Evolutionary conservation across 2,888 invertebrate species (phyloP).

Genomic region (Meghimatium bilineatum): DNA sequence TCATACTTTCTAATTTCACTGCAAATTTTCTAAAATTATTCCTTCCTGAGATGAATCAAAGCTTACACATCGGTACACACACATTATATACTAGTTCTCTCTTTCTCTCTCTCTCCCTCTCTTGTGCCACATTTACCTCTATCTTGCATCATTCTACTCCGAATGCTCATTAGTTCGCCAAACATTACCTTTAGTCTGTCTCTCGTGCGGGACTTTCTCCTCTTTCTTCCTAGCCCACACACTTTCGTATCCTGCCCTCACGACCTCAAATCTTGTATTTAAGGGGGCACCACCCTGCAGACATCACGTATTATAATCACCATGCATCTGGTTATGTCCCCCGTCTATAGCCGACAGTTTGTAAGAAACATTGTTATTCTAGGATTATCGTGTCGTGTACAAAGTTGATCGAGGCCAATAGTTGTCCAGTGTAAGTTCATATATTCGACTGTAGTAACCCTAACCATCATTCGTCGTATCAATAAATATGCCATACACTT

Average conservation of each 20-base stretch:
- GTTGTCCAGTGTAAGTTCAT: too few relatives aligned
- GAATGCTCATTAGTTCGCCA: neutral
- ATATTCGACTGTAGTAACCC: too few relatives aligned
- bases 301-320: neutral
- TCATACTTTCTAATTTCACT: too few relatives aligned
- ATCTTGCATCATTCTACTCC: neutral
- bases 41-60: too few relatives aligned
- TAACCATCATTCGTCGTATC: too few relatives aligned
- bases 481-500: too few relatives aligned
- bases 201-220: neutral
- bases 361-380: neutral
- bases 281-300: neutral
- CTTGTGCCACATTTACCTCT: neutral
- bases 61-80: too few relatives aligned
- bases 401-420: too few relatives aligned
- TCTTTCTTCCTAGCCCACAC: neutral
- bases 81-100: neutral
- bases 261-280: neutral
- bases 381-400: neutral
- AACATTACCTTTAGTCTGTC: neutral
- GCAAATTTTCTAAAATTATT: too few relatives aligned
- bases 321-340: neutral
- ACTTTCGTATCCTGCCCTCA: neutral
- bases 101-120: conserved; percentile 14
- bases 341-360: neutral